A percentile compares a stretch with the other conserved stretches of the same genome.
Evolutionary conservation across 92 coral and sea anemone species (phyloP).

Genomic region (Siderastrea radians): DNA sequence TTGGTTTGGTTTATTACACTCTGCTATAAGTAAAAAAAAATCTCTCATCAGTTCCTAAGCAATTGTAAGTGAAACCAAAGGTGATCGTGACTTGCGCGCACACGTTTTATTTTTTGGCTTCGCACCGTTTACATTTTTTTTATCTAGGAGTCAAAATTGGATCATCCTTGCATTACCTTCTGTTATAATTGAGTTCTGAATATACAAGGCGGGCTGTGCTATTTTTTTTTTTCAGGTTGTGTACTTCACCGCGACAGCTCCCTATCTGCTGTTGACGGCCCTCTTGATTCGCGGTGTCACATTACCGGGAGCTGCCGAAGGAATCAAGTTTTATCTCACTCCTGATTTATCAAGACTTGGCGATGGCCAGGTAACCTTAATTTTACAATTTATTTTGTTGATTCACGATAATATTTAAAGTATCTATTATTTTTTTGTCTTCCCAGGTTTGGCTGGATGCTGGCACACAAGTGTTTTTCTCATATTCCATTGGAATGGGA

Average conservation of each 20-base stretch:
- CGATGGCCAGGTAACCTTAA: slow-evolving; percentile 64
- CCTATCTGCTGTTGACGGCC: slow-evolving; percentile 76
- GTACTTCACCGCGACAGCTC: slow-evolving; percentile 90
- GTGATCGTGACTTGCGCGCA: too few relatives aligned
- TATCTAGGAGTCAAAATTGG: too few relatives aligned
- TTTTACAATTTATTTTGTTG: neutral
- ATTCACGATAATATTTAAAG: too few relatives aligned
- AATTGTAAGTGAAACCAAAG: too few relatives aligned
- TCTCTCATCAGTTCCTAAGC: too few relatives aligned
- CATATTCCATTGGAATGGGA: slow-evolving; percentile 70
- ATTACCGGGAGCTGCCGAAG: slow-evolving; percentile 72
- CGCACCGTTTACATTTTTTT: too few relatives aligned
- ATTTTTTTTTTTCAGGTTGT: slow-evolving; percentile 62
- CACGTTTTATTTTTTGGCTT: too few relatives aligned
- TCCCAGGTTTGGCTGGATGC: slow-evolving; percentile 77
- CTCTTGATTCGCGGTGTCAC: slow-evolving; percentile 85
- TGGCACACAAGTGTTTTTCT: slow-evolving; percentile 73
- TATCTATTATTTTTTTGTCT: neutral
- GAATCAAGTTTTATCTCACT: slow-evolving; percentile 75
- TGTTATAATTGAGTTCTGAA: too few relatives aligned
- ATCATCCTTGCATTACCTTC: too few relatives aligned
- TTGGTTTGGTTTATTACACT: too few relatives aligned
- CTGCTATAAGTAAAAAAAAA: too few relatives aligned
- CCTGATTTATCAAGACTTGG: slow-evolving; percentile 70
- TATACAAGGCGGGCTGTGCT: too few relatives aligned